These are phyloP conservation scores for Vicugna pacos DNA, from an alignment of 2,113 vertebrate species.

Conservation along the genomic window DNA sequence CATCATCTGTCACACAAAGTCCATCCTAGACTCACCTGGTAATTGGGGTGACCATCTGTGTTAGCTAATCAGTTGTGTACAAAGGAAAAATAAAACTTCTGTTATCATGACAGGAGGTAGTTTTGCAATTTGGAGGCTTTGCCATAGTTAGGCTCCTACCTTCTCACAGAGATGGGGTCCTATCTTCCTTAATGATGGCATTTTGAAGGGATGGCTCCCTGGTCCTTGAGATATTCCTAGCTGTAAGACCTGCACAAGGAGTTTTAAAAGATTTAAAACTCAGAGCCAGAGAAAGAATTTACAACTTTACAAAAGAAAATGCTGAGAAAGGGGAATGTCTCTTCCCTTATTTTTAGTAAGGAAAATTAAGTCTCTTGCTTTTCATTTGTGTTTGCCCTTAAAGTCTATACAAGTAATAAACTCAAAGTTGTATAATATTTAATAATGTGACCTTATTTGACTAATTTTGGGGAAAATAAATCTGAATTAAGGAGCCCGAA, in stretches of 20 bases:
- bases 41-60: neutral
- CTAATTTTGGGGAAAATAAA: neutral
- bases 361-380: neutral
- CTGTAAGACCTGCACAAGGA: neutral
- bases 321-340: neutral
- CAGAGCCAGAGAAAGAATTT: neutral
- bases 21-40: neutral
- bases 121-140: neutral
- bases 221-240: neutral
- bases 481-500: conserved; percentile 12
- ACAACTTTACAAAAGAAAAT: neutral
- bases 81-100: neutral
- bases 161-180: neutral
- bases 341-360: neutral
- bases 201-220: neutral
- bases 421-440: neutral
- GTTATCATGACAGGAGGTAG: neutral
- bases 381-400: neutral
- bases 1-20: neutral
- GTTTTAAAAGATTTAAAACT: neutral
- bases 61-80: neutral
- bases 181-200: neutral
- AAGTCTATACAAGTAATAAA: neutral
- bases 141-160: neutral
- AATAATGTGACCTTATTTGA: neutral